Evolutionary conservation across 1,140 invertebrate species (phyloP), one percentile per base, ranked within the genome.

Genomic region (Dendroctonus ponderosae): DNA sequence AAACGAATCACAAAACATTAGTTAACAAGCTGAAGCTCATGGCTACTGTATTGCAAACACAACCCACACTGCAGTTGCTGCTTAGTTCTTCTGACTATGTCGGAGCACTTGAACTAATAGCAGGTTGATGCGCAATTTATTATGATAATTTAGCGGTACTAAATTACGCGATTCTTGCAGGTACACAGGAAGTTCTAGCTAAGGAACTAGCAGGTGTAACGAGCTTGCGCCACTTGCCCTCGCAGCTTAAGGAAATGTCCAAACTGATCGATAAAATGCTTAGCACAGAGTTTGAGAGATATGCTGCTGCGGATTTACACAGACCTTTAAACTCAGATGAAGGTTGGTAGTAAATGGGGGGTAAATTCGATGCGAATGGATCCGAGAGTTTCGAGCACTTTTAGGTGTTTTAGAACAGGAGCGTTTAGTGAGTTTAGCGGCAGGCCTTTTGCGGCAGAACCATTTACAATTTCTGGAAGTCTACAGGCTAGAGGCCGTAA

Each of bases 231-330:
- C 95, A 99, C 82, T 82, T 99, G 68, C 91, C 93, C 70, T 94
- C 93, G 51, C 96, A 99, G 81, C 82, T 99, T n/a, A 90, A 89
- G 66, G 97, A 99, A 85, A 94, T 99, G 87, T 91, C 96, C 74
- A 90, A 92, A 76, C 82, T 97, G 5, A 98, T 99, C 73, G 94
- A 98, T 74, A 96, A 96, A 81, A 97, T 99, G 93, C 84, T 99
- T 68, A 89, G 89, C 56, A 93, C 93, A 52, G 97, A 99, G 79
- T 98, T 99, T 81, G 89, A 92, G 74, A 86, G 91, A 70, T 96
- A 96, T 78, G 88, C 95, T 49, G 92, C 95, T 7, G 85, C 89
- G 7, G 96, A 98, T 80, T 84, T 99, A 40, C 97, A 97, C 80
- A 83, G 94, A 72, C 93, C 94, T 5, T 82, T 89, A 14, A 84